Evolutionary conservation across 2,797 vertebrate genomes (phyloP).

Genomic region (Gorsachius magnificus): DNA sequence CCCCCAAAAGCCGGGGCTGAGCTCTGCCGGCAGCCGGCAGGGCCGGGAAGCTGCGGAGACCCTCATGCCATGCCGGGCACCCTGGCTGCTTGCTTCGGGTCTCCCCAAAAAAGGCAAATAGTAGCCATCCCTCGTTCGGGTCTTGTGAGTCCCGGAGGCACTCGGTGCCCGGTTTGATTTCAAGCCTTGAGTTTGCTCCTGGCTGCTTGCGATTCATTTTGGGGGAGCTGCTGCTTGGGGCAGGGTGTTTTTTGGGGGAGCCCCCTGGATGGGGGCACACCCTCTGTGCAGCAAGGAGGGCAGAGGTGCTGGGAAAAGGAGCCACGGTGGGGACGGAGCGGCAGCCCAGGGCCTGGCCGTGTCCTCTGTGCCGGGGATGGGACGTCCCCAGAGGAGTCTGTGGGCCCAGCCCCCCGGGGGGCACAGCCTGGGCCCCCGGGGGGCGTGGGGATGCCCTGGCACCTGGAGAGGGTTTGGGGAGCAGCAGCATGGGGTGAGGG

Average conservation of each 20-base stretch:
- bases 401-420: rapidly evolving
- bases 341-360: not conserved
- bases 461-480: not conserved
- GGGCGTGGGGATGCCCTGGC: not conserved
- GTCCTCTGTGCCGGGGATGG: rapidly evolving
- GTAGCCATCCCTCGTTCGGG: rapidly evolving
- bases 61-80: rapidly evolving
- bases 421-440: rapidly evolving
- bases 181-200: not conserved
- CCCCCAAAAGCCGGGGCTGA: not conserved
- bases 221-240: not conserved
- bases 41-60: not conserved
- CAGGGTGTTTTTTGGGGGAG: not conserved
- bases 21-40: not conserved
- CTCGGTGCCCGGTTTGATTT: not conserved
- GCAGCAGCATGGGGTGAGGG: rapidly evolving
- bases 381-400: not conserved
- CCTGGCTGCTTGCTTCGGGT: not conserved
- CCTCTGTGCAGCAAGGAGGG: rapidly evolving
- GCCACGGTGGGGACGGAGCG: rapidly evolving
- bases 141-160: not conserved
- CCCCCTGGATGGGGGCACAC: rapidly evolving
- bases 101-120: not conserved
- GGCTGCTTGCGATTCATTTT: not conserved
- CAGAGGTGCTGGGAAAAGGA: not conserved